Conservation (phyloP, 2,113 vertebrate species). For the Zosterops japonicus region DNA sequence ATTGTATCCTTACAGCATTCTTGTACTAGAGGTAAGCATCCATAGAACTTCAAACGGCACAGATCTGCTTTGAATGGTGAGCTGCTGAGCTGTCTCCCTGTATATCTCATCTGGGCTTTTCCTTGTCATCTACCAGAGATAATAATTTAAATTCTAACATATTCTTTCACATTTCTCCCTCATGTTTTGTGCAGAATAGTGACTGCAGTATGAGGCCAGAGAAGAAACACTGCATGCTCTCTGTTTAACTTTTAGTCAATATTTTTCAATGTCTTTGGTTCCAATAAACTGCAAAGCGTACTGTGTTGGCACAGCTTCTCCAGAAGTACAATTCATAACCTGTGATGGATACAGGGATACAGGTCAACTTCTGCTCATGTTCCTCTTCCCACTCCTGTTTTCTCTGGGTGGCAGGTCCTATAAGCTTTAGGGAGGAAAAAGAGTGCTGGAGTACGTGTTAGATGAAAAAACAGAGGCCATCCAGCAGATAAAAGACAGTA, state of each 20-base stretch:
- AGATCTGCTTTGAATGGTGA: background rate
- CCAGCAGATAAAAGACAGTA: background rate
- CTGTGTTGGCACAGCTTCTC: background rate
- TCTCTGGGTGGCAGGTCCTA: background rate
- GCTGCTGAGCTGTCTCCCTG: background rate
- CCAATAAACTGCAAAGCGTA: background rate
- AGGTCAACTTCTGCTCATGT: background rate
- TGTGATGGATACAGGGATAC: background rate
- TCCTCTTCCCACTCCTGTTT: background rate
- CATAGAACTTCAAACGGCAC: background rate
- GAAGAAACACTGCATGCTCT: background rate
- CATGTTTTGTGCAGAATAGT: background rate
- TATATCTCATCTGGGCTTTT: background rate
- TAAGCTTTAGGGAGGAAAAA: background rate
- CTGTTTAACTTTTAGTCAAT: background rate
- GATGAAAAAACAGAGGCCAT: background rate
- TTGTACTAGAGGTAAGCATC: background rate
- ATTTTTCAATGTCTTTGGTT: background rate
- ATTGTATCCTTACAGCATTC: background rate
- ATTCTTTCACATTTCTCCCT: background rate
- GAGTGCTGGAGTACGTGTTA: background rate
- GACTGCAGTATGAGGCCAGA: background rate
- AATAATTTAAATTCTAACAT: background rate
- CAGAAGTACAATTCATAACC: background rate
- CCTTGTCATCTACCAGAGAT: background rate